Conservation (phyloP, 1,140 invertebrate species). For the Camponotus floridanus region DNA sequence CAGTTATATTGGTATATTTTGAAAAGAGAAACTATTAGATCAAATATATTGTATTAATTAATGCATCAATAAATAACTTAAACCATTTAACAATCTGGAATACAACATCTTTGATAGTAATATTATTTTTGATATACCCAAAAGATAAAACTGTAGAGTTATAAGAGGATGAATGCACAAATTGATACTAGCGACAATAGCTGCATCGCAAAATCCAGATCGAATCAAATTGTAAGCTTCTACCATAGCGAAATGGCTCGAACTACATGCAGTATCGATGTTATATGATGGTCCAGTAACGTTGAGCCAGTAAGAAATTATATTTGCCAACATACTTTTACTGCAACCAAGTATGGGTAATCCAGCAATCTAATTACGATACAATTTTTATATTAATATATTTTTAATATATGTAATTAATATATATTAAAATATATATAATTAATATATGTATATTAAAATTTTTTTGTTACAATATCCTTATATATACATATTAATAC, state of each 20-base stretch:
- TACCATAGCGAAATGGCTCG: slow-evolving; percentile 94
- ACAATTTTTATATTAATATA: neutral
- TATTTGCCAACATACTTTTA: slow-evolving; percentile 95
- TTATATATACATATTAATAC: too few species aligned
- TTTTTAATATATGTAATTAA: too few species aligned
- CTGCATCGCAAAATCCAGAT: slow-evolving; percentile 93
- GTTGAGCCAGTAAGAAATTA: slow-evolving; percentile 92
- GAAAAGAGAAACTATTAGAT: too few species aligned
- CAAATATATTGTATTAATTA: too few species aligned
- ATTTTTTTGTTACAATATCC: too few species aligned
- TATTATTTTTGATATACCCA: slow-evolving; percentile 76
- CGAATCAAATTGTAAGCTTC: slow-evolving; percentile 92
- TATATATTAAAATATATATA: too few species aligned
- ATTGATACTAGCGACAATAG: slow-evolving; percentile 94
- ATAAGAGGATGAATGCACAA: slow-evolving; percentile 94
- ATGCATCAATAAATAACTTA: neutral
- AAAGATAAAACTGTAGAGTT: slow-evolving; percentile 91
- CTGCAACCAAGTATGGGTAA: slow-evolving; percentile 88
- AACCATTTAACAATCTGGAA: neutral
- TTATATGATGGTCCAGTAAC: slow-evolving; percentile 92
- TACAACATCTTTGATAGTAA: slow-evolving; percentile 67
- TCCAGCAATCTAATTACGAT: slow-evolving; percentile 77
- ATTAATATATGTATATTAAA: too few species aligned
- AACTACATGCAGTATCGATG: slow-evolving; percentile 96
- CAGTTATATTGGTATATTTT: too few species aligned